phyloP scores from a whole-genome alignment of 2,113 vertebrate species.

The Cyprinodon brontotheroides region DNA sequence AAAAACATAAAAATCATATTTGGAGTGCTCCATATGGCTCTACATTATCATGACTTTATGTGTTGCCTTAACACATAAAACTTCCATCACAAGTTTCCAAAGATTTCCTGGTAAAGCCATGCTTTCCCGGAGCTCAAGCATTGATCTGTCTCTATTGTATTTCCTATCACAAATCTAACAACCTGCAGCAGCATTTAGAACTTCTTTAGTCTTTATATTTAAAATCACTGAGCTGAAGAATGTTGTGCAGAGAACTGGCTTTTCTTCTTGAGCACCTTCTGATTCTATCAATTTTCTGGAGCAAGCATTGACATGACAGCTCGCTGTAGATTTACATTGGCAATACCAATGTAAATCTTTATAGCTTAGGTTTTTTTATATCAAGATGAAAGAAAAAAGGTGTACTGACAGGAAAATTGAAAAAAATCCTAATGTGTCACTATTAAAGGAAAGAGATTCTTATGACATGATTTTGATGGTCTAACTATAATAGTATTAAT shows the following conservation, averaged over 20 bases:
- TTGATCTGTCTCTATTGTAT: conserved; percentile 42
- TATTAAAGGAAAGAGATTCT: conserved; percentile 10
- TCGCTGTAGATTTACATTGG: conserved; percentile 26
- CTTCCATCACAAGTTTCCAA: conserved; percentile 46
- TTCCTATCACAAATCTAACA: conserved; percentile 38
- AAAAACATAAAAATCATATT: conserved; percentile 31
- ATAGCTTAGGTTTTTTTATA: conserved; percentile 48
- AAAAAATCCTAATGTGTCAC: conserved; percentile 26
- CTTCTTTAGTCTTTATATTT: conserved; percentile 71
- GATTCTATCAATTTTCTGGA: conserved; percentile 35
- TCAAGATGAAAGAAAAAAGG: background rate
- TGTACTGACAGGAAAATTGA: conserved; percentile 6
- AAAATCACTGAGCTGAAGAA: conserved; percentile 66
- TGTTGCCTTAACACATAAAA: conserved; percentile 24
- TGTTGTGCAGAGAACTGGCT: conserved; percentile 37
- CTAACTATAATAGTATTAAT: conserved; percentile 15
- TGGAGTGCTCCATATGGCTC: conserved; percentile 31
- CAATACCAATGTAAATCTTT: conserved; percentile 70
- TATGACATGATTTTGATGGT: conserved; percentile 37
- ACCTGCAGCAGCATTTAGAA: conserved; percentile 50
- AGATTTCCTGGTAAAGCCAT: conserved; percentile 21
- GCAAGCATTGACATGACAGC: conserved; percentile 50
- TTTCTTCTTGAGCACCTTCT: conserved; percentile 14
- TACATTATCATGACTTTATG: conserved; percentile 26
- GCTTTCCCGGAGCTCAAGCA: conserved; percentile 8